Evolutionary conservation across 2,113 vertebrate genomes (phyloP).

Genomic region (Irena cyanogastra): DNA sequence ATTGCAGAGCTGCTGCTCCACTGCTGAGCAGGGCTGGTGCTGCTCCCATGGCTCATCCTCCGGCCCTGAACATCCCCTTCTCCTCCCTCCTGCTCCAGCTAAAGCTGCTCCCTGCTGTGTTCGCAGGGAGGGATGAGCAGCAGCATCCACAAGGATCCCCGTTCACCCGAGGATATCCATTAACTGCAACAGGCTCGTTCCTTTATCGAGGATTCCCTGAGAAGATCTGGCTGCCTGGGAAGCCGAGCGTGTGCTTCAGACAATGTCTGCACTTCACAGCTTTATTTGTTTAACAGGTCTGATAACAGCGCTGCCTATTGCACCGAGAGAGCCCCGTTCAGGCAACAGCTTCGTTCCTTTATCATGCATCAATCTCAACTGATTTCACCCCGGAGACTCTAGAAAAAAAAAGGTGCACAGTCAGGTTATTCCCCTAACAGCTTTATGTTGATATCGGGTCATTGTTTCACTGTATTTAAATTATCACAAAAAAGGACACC

Average conservation of each 20-base stretch:
- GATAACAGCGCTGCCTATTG: constrained; percentile 48
- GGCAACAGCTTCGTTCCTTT: constrained; percentile 7
- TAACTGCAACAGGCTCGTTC: not conserved
- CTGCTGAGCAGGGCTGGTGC: not conserved
- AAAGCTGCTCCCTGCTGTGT: rapidly evolving
- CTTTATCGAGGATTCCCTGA: constrained; percentile 40
- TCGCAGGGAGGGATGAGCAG: not conserved
- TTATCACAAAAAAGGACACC: not conserved
- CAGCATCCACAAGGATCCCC: not conserved
- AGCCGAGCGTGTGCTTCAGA: not conserved
- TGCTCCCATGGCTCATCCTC: not conserved
- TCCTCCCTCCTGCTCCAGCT: not conserved
- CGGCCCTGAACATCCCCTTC: not conserved
- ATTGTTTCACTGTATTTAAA: constrained; percentile 47
- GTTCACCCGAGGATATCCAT: constrained; percentile 2
- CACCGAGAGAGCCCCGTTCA: not conserved
- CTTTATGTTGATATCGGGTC: not conserved
- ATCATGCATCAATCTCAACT: constrained; percentile 25
- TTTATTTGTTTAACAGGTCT: constrained; percentile 49
- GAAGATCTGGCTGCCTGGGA: constrained; percentile 26
- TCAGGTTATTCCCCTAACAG: constrained; percentile 21
- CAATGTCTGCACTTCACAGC: constrained; percentile 46
- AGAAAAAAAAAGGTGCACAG: not conserved
- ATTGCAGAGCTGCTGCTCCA: not conserved
- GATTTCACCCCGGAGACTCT: constrained; percentile 6